Base-by-base conservation (phyloP, 2,888 invertebrate species). In the Catocala nupta region DNA sequence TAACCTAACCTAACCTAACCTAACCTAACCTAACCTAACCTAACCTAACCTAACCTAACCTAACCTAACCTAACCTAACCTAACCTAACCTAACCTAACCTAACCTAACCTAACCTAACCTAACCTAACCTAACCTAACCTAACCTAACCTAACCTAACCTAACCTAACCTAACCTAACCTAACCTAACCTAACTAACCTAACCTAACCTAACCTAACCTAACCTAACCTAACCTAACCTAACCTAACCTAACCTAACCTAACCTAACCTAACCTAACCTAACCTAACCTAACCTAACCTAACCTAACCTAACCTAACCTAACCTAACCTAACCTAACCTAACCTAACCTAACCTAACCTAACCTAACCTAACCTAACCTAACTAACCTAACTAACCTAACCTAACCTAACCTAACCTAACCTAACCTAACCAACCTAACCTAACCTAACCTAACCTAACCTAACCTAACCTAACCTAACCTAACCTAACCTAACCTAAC, bases 311-410 rank as follows among this genome's bases (percentile, higher is more conserved):
- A 64, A 64, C 59, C 59, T 59, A 67, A 60, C 63, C 63, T 57
- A 60, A 67, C 66, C 66, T 63, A 63, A 63, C 66, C 59, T 63
- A 63, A 63, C 63, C 66, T 67, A 63, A 67, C 63, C 63, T 60
- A 63, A 66, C 66, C 57, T 59, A 58, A 63, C 66, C 63, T 59
- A 67, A 63, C 63, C 62, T 67, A 63, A 63, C 66, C 59, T 61
- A 61, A 61, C 62, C 61, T 63, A 63, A 63, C 66, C 66, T 67
- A 67, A 63, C 63, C 59, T 66, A 68, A 66, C 68, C 70, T 66
- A 66, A 68, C 71, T 71, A 66, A 66, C 68, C 71, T 64, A 68
- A 65, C 68, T 68, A 68, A 65, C 70, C 69, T 67, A 70, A 67
- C 68, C 70, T 64, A 61, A 63, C 66, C 64, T 60, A 53, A 53